These are phyloP conservation scores for Drosophila cardini DNA, from an alignment of 1,140 invertebrate genomes.

Conservation along the genomic window DNA sequence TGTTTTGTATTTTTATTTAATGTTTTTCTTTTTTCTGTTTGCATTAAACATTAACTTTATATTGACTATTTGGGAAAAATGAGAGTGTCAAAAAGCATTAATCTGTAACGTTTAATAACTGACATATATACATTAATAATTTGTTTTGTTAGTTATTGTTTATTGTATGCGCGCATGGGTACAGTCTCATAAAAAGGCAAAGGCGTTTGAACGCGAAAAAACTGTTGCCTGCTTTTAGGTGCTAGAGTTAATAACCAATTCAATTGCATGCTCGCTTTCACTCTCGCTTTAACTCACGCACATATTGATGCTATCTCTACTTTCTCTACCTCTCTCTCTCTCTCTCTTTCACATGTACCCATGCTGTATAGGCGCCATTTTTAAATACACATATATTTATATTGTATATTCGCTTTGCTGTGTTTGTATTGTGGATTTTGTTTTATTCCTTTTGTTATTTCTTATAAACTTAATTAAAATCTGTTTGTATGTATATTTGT, in stretches of 20 bases:
- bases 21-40: constrained; percentile 15
- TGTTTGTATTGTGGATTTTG: not conserved
- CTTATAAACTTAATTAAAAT: constrained; percentile 24
- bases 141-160: constrained; percentile 31
- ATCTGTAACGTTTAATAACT: constrained; percentile 51
- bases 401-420: too few relatives aligned
- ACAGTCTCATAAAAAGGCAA: constrained; percentile 27
- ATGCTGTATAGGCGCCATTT: constrained; percentile 15
- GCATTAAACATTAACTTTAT: constrained; percentile 12
- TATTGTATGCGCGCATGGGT: constrained; percentile 37
- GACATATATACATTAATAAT: constrained; percentile 50
- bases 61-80: constrained; percentile 25
- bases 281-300: not conserved
- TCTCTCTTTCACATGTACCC: constrained; percentile 16
- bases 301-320: not conserved
- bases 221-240: constrained; percentile 45
- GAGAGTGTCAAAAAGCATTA: constrained; percentile 51
- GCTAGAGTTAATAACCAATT: constrained; percentile 28
- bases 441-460: constrained; percentile 13
- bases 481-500: constrained; percentile 23
- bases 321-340: constrained; percentile 13
- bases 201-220: constrained; percentile 16
- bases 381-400: constrained; percentile 4
- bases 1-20: constrained; percentile 11
- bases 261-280: not conserved